These are phyloP conservation scores for Adineta ricciae DNA, from an alignment of 2,888 invertebrate species.

Conservation along the genomic window DNA sequence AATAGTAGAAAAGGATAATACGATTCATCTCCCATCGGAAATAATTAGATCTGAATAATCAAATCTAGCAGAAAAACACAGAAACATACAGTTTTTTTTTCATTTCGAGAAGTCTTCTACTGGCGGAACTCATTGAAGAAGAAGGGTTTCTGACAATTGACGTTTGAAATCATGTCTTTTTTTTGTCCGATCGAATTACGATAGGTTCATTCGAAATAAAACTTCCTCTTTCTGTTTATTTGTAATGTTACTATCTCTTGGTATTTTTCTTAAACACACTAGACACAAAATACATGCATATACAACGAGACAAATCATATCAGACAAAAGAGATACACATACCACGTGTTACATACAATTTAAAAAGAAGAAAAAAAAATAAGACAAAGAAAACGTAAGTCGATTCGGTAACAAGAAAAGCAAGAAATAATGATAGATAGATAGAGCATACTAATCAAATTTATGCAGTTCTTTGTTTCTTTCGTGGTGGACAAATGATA, in stretches of 20 bases:
- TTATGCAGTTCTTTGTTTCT: constrained; percentile 55
- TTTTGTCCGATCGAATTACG: not conserved
- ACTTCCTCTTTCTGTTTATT: not conserved
- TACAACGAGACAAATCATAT: not conserved
- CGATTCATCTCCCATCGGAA: no score
- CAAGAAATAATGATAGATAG: not conserved
- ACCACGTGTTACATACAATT: not conserved
- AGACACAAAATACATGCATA: not conserved
- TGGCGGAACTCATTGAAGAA: no score
- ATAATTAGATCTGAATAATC: no score
- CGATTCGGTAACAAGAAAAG: not conserved
- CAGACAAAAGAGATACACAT: not conserved
- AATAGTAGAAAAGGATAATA: no score
- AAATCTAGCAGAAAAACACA: no score
- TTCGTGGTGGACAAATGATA: constrained; percentile 83
- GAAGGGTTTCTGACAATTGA: no score
- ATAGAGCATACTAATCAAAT: not conserved
- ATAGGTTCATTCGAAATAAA: no score
- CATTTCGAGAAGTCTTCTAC: no score
- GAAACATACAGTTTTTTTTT: no score
- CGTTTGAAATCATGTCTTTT: no score
- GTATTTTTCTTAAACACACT: not conserved
- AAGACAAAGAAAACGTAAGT: not conserved
- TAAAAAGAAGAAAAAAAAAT: not conserved
- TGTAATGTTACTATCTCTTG: not conserved